Base-by-base conservation (phyloP, 2,113 vertebrate species). In the Phasianus colchicus region DNA sequence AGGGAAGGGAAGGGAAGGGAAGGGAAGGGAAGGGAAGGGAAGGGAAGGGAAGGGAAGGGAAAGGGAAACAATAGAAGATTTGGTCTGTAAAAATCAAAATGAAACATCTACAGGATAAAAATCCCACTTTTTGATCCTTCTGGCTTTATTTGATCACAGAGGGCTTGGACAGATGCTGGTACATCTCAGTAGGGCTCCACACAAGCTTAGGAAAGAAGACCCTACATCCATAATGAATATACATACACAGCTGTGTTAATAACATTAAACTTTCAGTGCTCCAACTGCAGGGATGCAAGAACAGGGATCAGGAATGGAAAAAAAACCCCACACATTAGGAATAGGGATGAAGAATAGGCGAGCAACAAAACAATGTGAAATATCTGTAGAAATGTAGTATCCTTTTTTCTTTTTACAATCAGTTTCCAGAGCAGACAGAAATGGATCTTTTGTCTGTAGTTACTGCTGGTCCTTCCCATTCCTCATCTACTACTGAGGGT, bases 341-440 rank as follows among this genome's bases (percentile, higher is more conserved):
- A 21, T 4, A 19, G 21, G 24, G 21, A 48, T 55, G 36, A 81
- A 34, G 43, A 71, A 17, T 17, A 70, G 60, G 16, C 17, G 17
- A 55, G 11, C 22, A 80, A 64, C 12, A 30, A 1, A 20, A 16
- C 17, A 20, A 34, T 7, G 57, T 77, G 63, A 73, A 69, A 65
- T 88, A 85, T 65, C 67, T 66, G 77, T 88, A 90, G 73, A 97
- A 93, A 91, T 92, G 94, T 94, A 97, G 90, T 95, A 60, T 84
- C 91, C 48, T 96, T 98, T 96, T 96, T 96, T 93, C 83, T 97
- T 89, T 97, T 65, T 91, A 60, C 87, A 92, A 96, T 97, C 93
- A 99, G 99, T 99, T 99, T 97, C 99, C 99, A 64, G 99, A 99
- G 97, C 99, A 99, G 98, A 98, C 98, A 97, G 99, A 99, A 97